A percentile compares a stretch with the other conserved stretches of the same genome.
These are phyloP conservation scores for Saccostrea echinata DNA, from an alignment of 1,140 invertebrate species.

Conservation along the genomic window DNA sequence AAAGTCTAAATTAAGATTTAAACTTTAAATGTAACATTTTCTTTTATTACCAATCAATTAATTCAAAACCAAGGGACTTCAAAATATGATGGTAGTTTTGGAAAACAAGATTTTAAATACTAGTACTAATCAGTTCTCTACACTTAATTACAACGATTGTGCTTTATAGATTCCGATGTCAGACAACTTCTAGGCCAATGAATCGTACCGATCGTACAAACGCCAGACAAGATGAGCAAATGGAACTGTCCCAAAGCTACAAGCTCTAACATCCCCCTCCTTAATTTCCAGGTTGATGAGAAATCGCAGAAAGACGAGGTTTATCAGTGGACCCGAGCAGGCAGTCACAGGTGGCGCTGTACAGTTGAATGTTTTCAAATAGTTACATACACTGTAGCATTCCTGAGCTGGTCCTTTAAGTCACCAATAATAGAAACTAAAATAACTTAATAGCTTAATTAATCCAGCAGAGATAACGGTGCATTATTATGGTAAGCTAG, in stretches of 20 bases:
- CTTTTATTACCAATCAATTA: background rate
- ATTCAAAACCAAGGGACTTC: background rate
- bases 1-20: background rate
- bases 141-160: background rate
- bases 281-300: background rate
- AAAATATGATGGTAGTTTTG: background rate
- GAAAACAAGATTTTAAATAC: background rate
- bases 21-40: background rate
- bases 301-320: background rate
- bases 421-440: background rate
- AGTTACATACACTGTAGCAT: background rate
- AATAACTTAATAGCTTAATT: background rate
- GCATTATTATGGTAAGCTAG: background rate
- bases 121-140: background rate
- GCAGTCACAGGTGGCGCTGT: background rate
- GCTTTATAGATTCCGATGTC: background rate
- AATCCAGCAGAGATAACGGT: background rate
- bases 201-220: background rate
- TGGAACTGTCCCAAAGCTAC: background rate
- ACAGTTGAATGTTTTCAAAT: background rate
- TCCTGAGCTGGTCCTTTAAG: too few relatives aligned
- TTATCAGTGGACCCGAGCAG: background rate
- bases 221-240: background rate
- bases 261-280: background rate
- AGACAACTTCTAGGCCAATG: background rate